Percentiles rank a stretch among this genome's conserved stretches.
Evolutionary conservation across 2,797 vertebrate genomes (phyloP).

Genomic region (Centroberyx gerrardi): DNA sequence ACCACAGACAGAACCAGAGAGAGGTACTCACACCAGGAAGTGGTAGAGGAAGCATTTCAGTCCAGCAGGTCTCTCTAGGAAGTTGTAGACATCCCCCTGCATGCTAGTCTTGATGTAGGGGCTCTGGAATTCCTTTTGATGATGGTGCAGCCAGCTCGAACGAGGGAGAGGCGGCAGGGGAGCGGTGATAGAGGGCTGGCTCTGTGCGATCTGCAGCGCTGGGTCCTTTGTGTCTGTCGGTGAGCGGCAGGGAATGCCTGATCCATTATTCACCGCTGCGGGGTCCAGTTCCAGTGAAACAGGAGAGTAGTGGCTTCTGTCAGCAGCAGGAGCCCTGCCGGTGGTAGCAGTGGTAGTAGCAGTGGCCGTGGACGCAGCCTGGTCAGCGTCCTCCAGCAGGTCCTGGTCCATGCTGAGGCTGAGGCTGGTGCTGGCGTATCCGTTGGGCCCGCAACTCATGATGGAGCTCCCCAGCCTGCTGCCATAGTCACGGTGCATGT

Average conservation of each 20-base stretch:
- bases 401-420: conserved; percentile 63
- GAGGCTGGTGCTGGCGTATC: conserved; percentile 69
- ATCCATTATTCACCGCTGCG: conserved; percentile 84
- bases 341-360: conserved; percentile 60
- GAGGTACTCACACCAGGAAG: conserved; percentile 92
- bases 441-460: conserved; percentile 73
- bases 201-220: conserved; percentile 66
- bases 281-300: conserved; percentile 87
- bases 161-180: conserved; percentile 70
- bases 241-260: conserved; percentile 73
- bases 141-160: conserved; percentile 76
- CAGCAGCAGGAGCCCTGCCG: conserved; percentile 43
- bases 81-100: conserved; percentile 95
- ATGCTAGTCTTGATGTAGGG: conserved; percentile 89
- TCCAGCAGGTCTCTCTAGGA: conserved; percentile 93
- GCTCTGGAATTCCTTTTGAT: conserved; percentile 83
- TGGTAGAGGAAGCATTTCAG: conserved; percentile 93
- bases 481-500: conserved; percentile 73
- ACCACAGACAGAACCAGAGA: conserved; percentile 11
- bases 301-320: conserved; percentile 82
- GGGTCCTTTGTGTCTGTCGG: conserved; percentile 77
- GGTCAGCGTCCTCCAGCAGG: conserved; percentile 54
- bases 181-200: conserved; percentile 64
- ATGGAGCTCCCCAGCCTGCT: conserved; percentile 69
- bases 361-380: conserved; percentile 31